Conservation (phyloP, 1,140 invertebrate species). For the Drosophila micromelanica region DNA sequence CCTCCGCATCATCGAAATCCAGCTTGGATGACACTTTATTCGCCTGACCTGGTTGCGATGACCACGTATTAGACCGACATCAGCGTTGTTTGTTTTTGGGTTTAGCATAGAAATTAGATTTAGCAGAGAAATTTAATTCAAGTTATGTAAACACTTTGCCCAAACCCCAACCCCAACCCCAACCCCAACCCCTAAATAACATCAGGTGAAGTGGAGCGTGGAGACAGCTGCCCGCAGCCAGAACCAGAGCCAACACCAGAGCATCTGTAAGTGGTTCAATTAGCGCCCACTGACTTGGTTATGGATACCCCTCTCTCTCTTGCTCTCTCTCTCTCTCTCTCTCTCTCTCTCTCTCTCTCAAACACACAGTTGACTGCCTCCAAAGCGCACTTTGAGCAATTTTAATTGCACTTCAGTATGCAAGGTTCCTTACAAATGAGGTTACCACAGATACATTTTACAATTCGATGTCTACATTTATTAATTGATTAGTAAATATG, state of each 20-base stretch:
- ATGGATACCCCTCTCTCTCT: conserved; percentile 40
- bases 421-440: conserved; percentile 36
- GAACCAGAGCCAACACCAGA: too few species aligned
- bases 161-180: not conserved
- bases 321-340: too few species aligned
- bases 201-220: conserved; percentile 71
- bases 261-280: conserved; percentile 60
- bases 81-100: conserved; percentile 70
- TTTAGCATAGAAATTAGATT: conserved; percentile 82
- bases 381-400: conserved; percentile 42
- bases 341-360: conserved; percentile 1
- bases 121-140: conserved; percentile 73
- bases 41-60: conserved; percentile 71
- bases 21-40: conserved; percentile 81
- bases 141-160: conserved; percentile 70
- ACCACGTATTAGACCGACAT: conserved; percentile 9
- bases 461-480: too few species aligned
- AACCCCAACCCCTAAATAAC: not conserved
- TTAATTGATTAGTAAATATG: too few species aligned
- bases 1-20: conserved; percentile 76
- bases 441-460: not conserved
- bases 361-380: conserved; percentile 39
- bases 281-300: conserved; percentile 75
- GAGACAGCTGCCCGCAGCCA: conserved; percentile 19
- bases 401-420: conserved; percentile 55